Base-by-base conservation (phyloP, 2,888 invertebrate genomes). In the Andrena hattorfiana region DNA sequence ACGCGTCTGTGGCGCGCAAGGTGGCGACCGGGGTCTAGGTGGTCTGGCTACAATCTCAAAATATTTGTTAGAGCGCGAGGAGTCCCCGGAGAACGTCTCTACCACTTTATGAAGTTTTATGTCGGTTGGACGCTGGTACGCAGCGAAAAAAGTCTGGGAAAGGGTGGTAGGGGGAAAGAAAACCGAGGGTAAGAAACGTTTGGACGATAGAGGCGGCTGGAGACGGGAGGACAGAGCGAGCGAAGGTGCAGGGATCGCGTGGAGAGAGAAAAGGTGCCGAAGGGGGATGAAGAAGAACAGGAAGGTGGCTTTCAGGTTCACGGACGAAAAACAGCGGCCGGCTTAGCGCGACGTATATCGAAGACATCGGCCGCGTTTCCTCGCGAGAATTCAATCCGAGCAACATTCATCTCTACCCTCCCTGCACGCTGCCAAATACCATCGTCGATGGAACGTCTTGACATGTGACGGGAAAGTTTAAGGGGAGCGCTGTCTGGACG, bases 41-140 rank as follows among this genome's bases (percentile, higher is more conserved):
- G 42, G 66, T 68, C 64, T 48, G 76, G 76, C 75, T 76, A 75
- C 87, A 85, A 85, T 85, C 85, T 84, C 81, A 89, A 89, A 89
- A 89, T 89, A 86, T 88, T 88, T 88, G 83, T 89, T 85, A 72
- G 64, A 77, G 54, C 80, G 81, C 80, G 77, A 85, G 83, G 77
- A 86, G 83, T 79, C 81, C 81, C 86, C 72, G 26, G 81, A 76
- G 85, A 85, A 75, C 66, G 79, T 78, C 84, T 84, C 56, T 4
- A 75, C 75, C 79, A 81, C 89, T 87, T 89, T 89, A 90, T 87
- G 84, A 89, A 89, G 89, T 89, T 89, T 87, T 89, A 89, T 87
- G 89, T 87, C 68, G 85, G 72, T 80, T 71, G 86, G 77, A 70
- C 66, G 80, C 68, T 51, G 62, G 80, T 70, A 63, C 75, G 80